A percentile compares a stretch with the other conserved stretches of the same genome.
Evolutionary conservation across 2,797 vertebrate genomes (phyloP).

Genomic region (Channallabes apus): DNA sequence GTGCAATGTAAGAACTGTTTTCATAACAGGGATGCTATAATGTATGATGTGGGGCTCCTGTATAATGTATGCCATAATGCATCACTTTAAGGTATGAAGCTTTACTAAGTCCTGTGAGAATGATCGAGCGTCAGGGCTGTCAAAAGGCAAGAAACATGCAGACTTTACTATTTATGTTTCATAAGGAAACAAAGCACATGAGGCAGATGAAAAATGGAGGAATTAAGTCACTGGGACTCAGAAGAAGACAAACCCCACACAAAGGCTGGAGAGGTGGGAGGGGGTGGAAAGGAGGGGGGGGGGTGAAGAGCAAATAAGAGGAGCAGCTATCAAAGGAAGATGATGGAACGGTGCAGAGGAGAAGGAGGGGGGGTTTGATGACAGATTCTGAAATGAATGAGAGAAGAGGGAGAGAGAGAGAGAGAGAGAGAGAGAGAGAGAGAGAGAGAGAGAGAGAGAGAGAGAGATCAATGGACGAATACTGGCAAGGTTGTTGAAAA

Average conservation of each 20-base stretch:
- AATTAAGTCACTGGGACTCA: slow-evolving; percentile 25
- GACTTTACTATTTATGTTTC: slow-evolving; percentile 66
- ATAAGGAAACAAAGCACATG: slow-evolving; percentile 58
- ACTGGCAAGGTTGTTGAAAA: neutral
- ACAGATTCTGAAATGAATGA: slow-evolving; percentile 19
- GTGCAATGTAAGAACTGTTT: neutral
- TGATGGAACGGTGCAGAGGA: slow-evolving; percentile 13
- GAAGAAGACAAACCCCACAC: slow-evolving; percentile 9
- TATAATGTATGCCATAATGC: neutral
- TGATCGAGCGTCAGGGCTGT: neutral
- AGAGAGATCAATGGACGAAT: slow-evolving; percentile 13
- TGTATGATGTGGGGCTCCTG: no score
- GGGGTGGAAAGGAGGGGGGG: neutral
- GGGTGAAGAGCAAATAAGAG: slow-evolving; percentile 1
- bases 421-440: slow-evolving; percentile 1
- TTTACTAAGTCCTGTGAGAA: slow-evolving; percentile 23
- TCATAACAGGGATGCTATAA: no score
- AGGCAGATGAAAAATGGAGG: slow-evolving; percentile 53
- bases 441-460: neutral
- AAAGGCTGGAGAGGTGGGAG: neutral
- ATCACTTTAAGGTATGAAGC: neutral
- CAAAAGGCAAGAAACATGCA: slow-evolving; percentile 29
- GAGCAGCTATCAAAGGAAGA: slow-evolving; percentile 23
- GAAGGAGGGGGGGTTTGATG: neutral
- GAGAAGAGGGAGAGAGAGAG: neutral